Percentiles rank a stretch among this genome's conserved stretches.
Evolutionary conservation across 1,140 invertebrate genomes (phyloP).

Genomic region (Aphidius ervi): DNA sequence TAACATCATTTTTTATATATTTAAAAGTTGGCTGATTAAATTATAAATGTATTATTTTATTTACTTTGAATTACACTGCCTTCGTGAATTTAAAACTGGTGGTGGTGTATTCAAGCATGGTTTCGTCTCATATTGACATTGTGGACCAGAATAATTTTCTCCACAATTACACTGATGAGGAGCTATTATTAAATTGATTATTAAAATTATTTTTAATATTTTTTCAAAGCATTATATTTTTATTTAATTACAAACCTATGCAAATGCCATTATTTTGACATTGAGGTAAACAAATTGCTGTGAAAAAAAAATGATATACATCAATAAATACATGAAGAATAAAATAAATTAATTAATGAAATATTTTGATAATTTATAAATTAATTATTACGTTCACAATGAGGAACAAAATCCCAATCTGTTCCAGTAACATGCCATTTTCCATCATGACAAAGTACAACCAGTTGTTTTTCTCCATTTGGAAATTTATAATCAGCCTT

Average conservation of each 20-base stretch:
- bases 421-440: slow-evolving; percentile 56
- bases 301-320: slow-evolving; percentile 24
- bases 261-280: slow-evolving; percentile 81
- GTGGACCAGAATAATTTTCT: slow-evolving; percentile 65
- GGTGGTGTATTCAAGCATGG: slow-evolving; percentile 65
- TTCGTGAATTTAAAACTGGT: slow-evolving; percentile 61
- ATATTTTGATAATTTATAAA: slow-evolving; percentile 10
- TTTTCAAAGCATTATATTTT: too few relatives aligned
- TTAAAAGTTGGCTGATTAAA: neutral
- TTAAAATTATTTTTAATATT: too few relatives aligned
- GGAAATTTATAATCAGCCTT: slow-evolving; percentile 58
- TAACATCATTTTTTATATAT: slow-evolving; percentile 5
- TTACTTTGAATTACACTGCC: slow-evolving; percentile 64
- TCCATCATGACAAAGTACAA: slow-evolving; percentile 54
- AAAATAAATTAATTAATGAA: slow-evolving; percentile 3
- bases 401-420: slow-evolving; percentile 52
- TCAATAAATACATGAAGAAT: slow-evolving; percentile 11
- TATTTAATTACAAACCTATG: slow-evolving; percentile 36
- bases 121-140: slow-evolving; percentile 71
- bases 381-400: slow-evolving; percentile 59
- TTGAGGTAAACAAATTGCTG: slow-evolving; percentile 67
- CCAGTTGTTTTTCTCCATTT: slow-evolving; percentile 53
- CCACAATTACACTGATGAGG: slow-evolving; percentile 70
- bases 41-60: slow-evolving; percentile 31
- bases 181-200: too few relatives aligned